Conservation (phyloP, 2,888 invertebrate species). For the Chaitophorus viminalis region DNA sequence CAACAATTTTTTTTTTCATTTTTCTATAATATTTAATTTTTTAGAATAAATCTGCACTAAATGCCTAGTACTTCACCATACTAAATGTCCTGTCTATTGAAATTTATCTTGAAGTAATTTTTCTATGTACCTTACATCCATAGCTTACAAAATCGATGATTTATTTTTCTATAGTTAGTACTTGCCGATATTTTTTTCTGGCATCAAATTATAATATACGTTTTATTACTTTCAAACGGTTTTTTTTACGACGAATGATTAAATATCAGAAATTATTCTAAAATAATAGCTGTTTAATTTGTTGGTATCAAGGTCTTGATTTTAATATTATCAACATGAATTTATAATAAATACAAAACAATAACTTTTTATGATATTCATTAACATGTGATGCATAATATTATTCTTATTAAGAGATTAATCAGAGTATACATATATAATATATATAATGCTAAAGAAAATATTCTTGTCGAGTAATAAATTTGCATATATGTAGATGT, state of each 20-base stretch:
- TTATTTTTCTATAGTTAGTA: too few relatives aligned
- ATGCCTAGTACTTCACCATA: too few relatives aligned
- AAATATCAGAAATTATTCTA: not conserved
- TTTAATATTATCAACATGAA: conserved; percentile 1
- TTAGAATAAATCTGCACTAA: too few relatives aligned
- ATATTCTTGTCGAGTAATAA: not conserved
- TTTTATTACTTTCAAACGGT: not conserved
- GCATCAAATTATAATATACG: not conserved
- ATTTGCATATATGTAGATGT: conserved; percentile 32
- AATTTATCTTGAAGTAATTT: too few relatives aligned
- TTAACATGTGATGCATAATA: not conserved
- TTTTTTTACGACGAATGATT: not conserved
- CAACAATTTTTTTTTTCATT: not conserved
- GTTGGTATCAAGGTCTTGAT: not conserved
- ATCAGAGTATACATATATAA: not conserved
- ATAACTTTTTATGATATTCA: conserved; percentile 10
- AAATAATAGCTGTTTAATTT: not conserved
- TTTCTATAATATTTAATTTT: not conserved
- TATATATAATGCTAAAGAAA: conserved; percentile 19
- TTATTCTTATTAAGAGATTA: conserved; percentile 35
- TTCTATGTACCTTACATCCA: too few relatives aligned
- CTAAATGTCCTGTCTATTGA: too few relatives aligned
- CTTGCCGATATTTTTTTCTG: too few relatives aligned
- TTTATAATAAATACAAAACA: not conserved
- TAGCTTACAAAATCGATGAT: too few relatives aligned